These are phyloP conservation scores for Hystrix cristata DNA, from an alignment of 2,113 vertebrate species.

Conservation along the genomic window DNA sequence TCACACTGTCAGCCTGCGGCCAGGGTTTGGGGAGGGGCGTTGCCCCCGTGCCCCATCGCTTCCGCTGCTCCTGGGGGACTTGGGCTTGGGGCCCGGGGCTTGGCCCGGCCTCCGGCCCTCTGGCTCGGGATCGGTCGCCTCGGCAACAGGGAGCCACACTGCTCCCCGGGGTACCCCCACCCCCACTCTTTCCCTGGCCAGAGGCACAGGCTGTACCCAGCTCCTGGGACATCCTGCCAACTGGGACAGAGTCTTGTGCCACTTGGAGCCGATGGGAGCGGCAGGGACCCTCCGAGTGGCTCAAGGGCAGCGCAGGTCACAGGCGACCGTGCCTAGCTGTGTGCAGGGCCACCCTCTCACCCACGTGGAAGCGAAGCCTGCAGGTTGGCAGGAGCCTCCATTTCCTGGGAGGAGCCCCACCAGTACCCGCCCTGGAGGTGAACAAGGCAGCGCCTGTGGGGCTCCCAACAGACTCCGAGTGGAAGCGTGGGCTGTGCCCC, in stretches of 20 bases:
- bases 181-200: slow-evolving; percentile 69
- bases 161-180: slow-evolving; percentile 73
- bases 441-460: slow-evolving; percentile 77
- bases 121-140: slow-evolving; percentile 79
- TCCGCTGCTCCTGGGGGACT: slow-evolving; percentile 51
- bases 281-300: slow-evolving; percentile 71
- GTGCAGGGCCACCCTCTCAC: not conserved
- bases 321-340: not conserved
- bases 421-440: slow-evolving; percentile 34
- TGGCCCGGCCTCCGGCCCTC: slow-evolving; percentile 73
- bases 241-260: slow-evolving; percentile 72
- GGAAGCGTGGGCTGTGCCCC: slow-evolving; percentile 18
- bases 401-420: slow-evolving; percentile 74
- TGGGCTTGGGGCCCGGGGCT: slow-evolving; percentile 63
- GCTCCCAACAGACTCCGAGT: slow-evolving; percentile 71
- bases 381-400: not conserved
- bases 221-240: slow-evolving; percentile 72
- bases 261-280: slow-evolving; percentile 32
- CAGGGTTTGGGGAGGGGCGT: not conserved
- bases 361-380: slow-evolving; percentile 52
- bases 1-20: not conserved
- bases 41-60: not conserved
- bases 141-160: slow-evolving; percentile 79
- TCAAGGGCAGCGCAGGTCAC: not conserved
- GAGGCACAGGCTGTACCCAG: slow-evolving; percentile 81